Evolutionary conservation across 2,888 invertebrate species (phyloP), one percentile per base, ranked within the genome.

Genomic region (Papilio gigon): DNA sequence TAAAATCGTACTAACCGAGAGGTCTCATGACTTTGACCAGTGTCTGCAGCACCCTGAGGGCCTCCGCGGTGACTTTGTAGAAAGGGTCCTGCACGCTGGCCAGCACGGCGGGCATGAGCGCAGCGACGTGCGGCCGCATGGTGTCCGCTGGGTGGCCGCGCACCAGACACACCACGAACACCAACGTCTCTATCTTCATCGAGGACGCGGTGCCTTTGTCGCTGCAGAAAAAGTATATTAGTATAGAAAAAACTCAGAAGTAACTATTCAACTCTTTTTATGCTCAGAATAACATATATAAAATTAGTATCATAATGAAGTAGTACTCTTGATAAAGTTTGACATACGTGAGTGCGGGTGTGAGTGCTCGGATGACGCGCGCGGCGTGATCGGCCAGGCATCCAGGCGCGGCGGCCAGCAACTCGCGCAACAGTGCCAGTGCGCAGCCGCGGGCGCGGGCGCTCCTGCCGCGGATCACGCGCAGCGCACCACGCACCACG

Each of bases 11-110:
- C 86, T 84, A 81, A 94, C 96, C 95, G 60, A 97, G 89, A 0
- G 98, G 98, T 30, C 98, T 93, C 80, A 99, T 97, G 61, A 99
- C 98, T 91, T 97, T 97, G 27, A 99, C 98, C 70, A 99, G 93
- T 73, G 98, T 97, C 85, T 99, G 98, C 72, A 98, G 93, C 20
- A 99, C 98, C 27, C 97, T 91, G 66, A 99, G 92, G 1, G 99
- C 99, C 86, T 99, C 99, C 0, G 99, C 98, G 1, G 98, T 98
- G 77, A 99, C 99, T 93, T 99, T 99, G 92, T 99, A 99, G 92
- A 99, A 99, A 56, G 96, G 95, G 93, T 99, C 99, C 65, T 96
- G 95, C 27, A 99, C 98, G 42, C 98, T 96, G 70, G 95, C 93
- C 60, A 98, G 95, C 60, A 99, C 95, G 4, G 98, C 95, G 11